Evolutionary conservation across 2,888 invertebrate genomes (phyloP).

Genomic region (Odontocolon sp.): DNA sequence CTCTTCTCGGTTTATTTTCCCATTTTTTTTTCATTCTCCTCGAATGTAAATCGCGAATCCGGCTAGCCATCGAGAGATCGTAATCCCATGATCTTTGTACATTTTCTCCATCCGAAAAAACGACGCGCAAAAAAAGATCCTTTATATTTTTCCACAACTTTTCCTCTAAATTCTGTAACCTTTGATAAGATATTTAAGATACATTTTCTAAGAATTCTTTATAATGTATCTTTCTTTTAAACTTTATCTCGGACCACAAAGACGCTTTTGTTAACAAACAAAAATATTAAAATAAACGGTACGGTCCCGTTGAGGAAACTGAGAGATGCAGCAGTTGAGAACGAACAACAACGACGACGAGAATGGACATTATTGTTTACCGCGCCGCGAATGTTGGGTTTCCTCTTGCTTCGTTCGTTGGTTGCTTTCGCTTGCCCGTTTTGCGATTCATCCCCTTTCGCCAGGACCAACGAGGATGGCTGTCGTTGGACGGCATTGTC

Average conservation of each 20-base stretch:
- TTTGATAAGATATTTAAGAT: too few relatives aligned
- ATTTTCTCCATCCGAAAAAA: slow-evolving; percentile 10
- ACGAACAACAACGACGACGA: too few relatives aligned
- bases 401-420: slow-evolving; percentile 14
- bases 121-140: too few relatives aligned
- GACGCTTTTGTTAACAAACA: too few relatives aligned
- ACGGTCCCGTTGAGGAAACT: too few relatives aligned
- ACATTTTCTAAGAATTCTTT: too few relatives aligned
- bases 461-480: slow-evolving; percentile 22
- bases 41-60: slow-evolving; percentile 18
- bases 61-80: slow-evolving; percentile 3
- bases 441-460: slow-evolving; percentile 35
- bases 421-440: neutral
- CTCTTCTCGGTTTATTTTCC: neutral
- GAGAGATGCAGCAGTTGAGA: too few relatives aligned
- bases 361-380: slow-evolving; percentile 29
- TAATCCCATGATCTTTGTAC: slow-evolving; percentile 9
- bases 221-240: too few relatives aligned
- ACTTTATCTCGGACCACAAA: too few relatives aligned
- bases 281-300: too few relatives aligned
- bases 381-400: neutral
- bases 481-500: slow-evolving; percentile 73
- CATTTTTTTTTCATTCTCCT: slow-evolving; percentile 6
- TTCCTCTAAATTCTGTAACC: too few relatives aligned
- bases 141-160: too few relatives aligned